Evolutionary conservation across 2,797 vertebrate species (phyloP).

Genomic region (Lutjanus argentimaculatus): DNA sequence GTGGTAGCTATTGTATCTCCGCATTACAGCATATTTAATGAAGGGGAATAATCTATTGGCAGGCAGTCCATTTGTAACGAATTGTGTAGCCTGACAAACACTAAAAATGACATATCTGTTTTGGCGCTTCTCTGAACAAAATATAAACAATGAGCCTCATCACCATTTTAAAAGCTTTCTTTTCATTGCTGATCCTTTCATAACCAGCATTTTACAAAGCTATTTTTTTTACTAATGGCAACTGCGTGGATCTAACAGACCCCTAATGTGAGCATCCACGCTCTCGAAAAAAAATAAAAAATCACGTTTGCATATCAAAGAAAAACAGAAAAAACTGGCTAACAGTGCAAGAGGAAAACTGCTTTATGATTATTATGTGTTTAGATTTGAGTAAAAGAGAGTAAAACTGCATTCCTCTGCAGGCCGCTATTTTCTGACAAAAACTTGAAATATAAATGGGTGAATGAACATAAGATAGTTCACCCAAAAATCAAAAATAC

Average conservation of each 20-base stretch:
- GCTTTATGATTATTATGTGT: conserved; percentile 9
- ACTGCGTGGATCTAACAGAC: conserved; percentile 30
- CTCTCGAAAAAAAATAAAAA: conserved; percentile 21
- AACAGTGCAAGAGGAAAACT: neutral
- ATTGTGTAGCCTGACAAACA: conserved; percentile 35
- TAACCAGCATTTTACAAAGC: conserved; percentile 27
- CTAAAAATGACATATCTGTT: conserved; percentile 44
- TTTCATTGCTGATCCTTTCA: conserved; percentile 33
- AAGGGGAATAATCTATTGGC: conserved; percentile 55
- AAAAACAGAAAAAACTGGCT: neutral
- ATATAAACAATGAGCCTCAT: conserved; percentile 47
- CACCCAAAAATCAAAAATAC: too few relatives aligned
- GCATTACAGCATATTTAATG: conserved; percentile 65
- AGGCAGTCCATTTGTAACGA: conserved; percentile 56
- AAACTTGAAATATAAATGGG: conserved; percentile 6
- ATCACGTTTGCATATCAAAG: conserved; percentile 58
- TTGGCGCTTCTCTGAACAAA: conserved; percentile 20
- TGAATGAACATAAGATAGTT: neutral
- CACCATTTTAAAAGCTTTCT: conserved; percentile 40
- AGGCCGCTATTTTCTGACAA: neutral
- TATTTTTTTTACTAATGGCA: conserved; percentile 18
- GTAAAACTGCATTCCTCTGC: neutral
- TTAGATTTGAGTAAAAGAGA: conserved; percentile 3
- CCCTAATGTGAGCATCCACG: conserved; percentile 35
- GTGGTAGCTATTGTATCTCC: conserved; percentile 61